Evolutionary conservation across 2,797 vertebrate genomes (phyloP).

Genomic region (Cryptoprocta ferox): DNA sequence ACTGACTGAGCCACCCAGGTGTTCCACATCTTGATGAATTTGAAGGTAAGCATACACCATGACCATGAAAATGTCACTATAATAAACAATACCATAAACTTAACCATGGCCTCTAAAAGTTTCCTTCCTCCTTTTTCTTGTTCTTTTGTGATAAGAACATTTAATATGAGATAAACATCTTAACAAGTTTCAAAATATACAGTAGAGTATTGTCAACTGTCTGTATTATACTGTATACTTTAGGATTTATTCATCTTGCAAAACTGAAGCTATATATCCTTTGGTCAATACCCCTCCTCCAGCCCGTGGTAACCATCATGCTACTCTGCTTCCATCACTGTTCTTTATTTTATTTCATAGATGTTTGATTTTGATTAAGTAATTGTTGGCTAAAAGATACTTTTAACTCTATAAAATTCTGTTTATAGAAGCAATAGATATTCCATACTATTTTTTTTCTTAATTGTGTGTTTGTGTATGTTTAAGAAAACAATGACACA

Average conservation of each 20-base stretch:
- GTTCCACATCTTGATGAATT: background rate
- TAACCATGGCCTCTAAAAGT: background rate
- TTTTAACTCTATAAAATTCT: constrained; percentile 29
- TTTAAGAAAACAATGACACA: background rate
- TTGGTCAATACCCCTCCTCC: rapidly evolving
- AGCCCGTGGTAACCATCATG: background rate
- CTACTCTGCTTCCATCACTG: background rate
- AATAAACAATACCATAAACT: background rate
- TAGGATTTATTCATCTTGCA: background rate
- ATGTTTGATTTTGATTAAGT: constrained; percentile 15
- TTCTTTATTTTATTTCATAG: background rate
- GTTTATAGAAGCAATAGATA: background rate
- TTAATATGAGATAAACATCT: background rate
- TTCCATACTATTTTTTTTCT: background rate
- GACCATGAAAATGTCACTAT: background rate
- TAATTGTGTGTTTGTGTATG: background rate
- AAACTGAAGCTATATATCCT: background rate
- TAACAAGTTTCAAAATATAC: background rate
- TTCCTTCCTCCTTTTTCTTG: background rate
- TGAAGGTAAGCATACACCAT: background rate
- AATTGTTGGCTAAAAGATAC: background rate
- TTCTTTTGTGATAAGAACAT: background rate
- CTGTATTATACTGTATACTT: background rate
- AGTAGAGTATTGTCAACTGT: background rate
- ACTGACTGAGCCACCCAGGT: no score